Conservation (phyloP, 2,113 vertebrate genomes). For the Rhipidura dahli region DNA sequence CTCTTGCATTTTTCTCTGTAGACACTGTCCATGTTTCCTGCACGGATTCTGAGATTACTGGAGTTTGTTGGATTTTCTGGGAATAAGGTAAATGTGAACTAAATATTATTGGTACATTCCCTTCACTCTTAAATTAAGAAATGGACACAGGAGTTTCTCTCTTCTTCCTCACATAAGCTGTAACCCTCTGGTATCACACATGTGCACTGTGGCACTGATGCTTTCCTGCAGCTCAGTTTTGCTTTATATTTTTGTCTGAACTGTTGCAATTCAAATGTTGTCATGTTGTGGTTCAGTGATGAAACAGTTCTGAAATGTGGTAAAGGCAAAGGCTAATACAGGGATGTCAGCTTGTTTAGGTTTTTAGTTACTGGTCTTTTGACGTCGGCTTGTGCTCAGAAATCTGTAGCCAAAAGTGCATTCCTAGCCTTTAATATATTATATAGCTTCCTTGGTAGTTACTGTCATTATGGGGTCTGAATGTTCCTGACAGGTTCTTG, state of each 20-base stretch:
- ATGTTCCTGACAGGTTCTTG: neutral
- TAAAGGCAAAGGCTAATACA: neutral
- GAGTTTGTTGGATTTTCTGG: slow-evolving; percentile 98
- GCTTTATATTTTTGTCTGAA: neutral
- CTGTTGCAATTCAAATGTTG: neutral
- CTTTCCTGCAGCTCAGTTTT: neutral
- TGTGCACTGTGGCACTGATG: neutral
- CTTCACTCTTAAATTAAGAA: neutral
- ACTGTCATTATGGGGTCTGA: neutral
- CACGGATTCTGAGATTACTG: slow-evolving; percentile 87
- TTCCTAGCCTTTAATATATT: neutral
- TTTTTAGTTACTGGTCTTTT: neutral
- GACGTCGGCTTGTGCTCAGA: neutral
- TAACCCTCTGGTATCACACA: neutral
- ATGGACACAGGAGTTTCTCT: neutral
- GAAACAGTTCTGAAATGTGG: neutral
- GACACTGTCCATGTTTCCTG: slow-evolving; percentile 95
- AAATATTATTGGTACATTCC: neutral
- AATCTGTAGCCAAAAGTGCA: neutral
- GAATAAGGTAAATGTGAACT: slow-evolving; percentile 84
- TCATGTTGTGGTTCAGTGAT: neutral
- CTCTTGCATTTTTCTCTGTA: slow-evolving; percentile 43
- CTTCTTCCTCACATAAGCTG: neutral
- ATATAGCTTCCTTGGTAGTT: neutral
- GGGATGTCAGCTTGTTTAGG: neutral